A percentile compares a stretch with the other conserved stretches of the same genome.
phyloP scores from a whole-genome alignment of 2,797 vertebrate genomes.

The Macropodus opercularis region DNA sequence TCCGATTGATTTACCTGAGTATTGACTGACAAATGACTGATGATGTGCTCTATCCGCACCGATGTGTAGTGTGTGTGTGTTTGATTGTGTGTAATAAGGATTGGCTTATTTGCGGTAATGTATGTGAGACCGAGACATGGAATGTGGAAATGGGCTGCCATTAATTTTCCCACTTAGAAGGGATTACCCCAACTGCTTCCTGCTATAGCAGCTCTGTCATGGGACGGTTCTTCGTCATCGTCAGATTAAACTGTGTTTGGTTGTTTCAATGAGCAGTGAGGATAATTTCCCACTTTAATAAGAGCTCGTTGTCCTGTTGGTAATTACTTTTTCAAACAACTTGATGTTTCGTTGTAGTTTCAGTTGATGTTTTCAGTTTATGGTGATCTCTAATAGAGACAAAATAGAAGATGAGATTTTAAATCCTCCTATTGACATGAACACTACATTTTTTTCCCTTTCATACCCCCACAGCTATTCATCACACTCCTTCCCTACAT shows the following conservation, averaged over 20 bases:
- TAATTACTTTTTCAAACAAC: constrained; percentile 20
- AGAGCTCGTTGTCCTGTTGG: constrained; percentile 17
- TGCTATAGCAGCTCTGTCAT: constrained; percentile 12
- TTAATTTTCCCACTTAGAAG: constrained; percentile 45
- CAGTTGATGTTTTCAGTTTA: constrained; percentile 4
- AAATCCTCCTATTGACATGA: neutral
- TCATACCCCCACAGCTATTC: constrained; percentile 11
- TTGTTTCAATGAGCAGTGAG: constrained; percentile 39
- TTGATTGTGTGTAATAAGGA: constrained; percentile 22
- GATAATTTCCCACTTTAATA: constrained; percentile 23
- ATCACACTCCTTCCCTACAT: neutral
- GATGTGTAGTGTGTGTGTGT: constrained; percentile 6
- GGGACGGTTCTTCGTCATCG: constrained; percentile 14
- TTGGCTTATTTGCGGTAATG: constrained; percentile 2
- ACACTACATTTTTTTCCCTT: neutral
- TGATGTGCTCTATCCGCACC: constrained; percentile 34
- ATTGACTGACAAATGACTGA: constrained; percentile 70
- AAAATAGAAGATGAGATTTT: constrained; percentile 1
- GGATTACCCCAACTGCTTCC: constrained; percentile 12
- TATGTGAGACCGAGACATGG: constrained; percentile 17
- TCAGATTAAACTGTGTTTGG: constrained; percentile 41
- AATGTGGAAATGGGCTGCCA: constrained; percentile 48
- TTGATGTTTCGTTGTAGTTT: no score
- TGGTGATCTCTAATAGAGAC: constrained; percentile 6
- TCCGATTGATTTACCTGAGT: constrained; percentile 70